A percentile compares a stretch with the other conserved stretches of the same genome.
phyloP scores from a whole-genome alignment of 2,113 vertebrate species.

The Pseudopodoces humilis region DNA sequence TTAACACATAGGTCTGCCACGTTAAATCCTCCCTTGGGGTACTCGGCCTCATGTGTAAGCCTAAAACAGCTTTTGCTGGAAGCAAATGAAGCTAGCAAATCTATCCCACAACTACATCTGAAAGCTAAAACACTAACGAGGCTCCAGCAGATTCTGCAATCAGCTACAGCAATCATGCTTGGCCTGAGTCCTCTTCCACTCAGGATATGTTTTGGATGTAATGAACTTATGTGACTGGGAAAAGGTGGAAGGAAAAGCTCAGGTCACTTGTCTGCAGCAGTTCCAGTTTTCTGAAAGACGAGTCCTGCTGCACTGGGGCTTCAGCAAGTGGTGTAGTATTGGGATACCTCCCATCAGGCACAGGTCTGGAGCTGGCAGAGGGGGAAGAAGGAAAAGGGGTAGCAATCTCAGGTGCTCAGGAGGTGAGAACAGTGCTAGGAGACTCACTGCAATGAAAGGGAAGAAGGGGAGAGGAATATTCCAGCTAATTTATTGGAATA shows the following conservation, averaged over 20 bases:
- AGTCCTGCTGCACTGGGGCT: not conserved
- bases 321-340: not conserved
- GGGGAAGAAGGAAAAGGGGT: not conserved
- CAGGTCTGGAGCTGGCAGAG: not conserved
- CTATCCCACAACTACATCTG: not conserved
- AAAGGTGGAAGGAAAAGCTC: not conserved
- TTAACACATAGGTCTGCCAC: not conserved
- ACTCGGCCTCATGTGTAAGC: not conserved
- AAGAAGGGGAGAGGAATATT: not conserved
- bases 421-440: not conserved
- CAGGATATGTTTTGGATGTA: not conserved
- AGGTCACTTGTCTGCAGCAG: not conserved
- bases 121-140: conserved; percentile 22
- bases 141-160: not conserved
- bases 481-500: not conserved
- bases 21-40: not conserved
- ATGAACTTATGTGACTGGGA: not conserved
- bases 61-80: conserved; percentile 46
- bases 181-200: not conserved
- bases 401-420: not conserved
- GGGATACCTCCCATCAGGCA: not conserved
- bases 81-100: conserved; percentile 32
- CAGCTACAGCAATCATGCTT: not conserved
- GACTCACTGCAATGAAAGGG: not conserved
- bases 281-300: not conserved